These are phyloP conservation scores for Pomatostomus ruficeps DNA, from an alignment of 2,113 vertebrate genomes.

Conservation along the genomic window DNA sequence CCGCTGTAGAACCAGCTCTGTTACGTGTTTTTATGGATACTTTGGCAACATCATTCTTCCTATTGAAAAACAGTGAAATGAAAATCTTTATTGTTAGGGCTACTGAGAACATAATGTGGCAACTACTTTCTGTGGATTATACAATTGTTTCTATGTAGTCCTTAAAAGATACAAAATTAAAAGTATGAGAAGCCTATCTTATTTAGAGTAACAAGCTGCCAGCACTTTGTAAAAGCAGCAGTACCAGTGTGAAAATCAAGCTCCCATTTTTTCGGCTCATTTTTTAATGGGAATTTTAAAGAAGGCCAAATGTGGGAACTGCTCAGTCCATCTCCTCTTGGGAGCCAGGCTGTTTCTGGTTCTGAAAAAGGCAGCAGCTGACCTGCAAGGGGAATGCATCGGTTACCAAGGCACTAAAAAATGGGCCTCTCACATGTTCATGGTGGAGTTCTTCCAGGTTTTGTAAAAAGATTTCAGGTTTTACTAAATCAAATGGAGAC, in stretches of 20 bases:
- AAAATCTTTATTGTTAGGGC: not conserved
- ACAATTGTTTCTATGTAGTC: not conserved
- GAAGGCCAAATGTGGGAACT: not conserved
- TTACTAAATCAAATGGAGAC: not conserved
- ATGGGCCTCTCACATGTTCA: not conserved
- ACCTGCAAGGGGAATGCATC: not conserved
- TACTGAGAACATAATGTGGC: not conserved
- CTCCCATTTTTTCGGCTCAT: accelerated
- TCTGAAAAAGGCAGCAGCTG: not conserved
- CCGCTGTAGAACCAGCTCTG: not conserved
- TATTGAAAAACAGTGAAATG: not conserved
- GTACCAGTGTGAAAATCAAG: not conserved
- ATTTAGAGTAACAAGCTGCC: not conserved
- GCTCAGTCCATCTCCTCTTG: not conserved
- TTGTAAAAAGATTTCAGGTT: not conserved
- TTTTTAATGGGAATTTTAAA: not conserved
- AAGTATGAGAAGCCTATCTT: not conserved
- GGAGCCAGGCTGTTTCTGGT: not conserved
- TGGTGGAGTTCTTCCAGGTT: not conserved
- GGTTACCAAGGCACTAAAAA: not conserved
- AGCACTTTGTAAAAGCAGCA: not conserved
- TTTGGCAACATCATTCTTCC: not conserved
- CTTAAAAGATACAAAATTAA: not conserved
- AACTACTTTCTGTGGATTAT: not conserved
- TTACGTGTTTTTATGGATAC: not conserved